These are phyloP conservation scores for Crenuchus spilurus DNA, from an alignment of 2,797 vertebrate genomes.

Conservation along the genomic window DNA sequence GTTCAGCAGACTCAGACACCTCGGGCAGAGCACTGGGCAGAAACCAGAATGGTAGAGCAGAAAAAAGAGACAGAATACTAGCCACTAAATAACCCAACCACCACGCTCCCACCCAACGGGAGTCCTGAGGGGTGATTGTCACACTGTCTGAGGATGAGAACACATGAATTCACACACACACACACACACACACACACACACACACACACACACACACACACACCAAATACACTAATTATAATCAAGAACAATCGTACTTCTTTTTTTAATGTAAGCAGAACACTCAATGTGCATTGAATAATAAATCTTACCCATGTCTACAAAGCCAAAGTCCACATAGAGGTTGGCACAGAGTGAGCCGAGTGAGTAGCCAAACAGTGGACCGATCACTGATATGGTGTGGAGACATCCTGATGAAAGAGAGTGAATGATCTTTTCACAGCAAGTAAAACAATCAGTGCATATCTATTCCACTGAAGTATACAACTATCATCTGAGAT, in stretches of 20 bases:
- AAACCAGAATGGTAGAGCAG: slow-evolving; percentile 89
- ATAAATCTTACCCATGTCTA: slow-evolving; percentile 87
- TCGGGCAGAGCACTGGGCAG: slow-evolving; percentile 79
- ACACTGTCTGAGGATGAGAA: slow-evolving; percentile 84
- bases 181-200: slow-evolving; percentile 22
- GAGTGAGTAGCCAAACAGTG: slow-evolving; percentile 82
- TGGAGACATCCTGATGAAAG: slow-evolving; percentile 81
- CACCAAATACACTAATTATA: no score
- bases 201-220: neutral
- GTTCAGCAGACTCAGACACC: slow-evolving; percentile 29
- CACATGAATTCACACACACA: no score
- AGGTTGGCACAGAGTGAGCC: slow-evolving; percentile 84
- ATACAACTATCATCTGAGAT: no score
- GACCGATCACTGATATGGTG: slow-evolving; percentile 85
- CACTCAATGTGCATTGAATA: no score
- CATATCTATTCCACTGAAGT: neutral
- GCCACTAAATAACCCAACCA: slow-evolving; percentile 88
- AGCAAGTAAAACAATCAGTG: no score
- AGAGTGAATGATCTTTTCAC: neutral
- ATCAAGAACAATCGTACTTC: no score
- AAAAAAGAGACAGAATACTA: slow-evolving; percentile 74
- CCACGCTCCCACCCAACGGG: slow-evolving; percentile 96
- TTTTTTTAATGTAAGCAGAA: no score
- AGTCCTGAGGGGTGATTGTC: slow-evolving; percentile 83
- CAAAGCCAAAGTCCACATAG: slow-evolving; percentile 91